Evolutionary conservation across 1,140 invertebrate genomes (phyloP), one percentile per base, ranked within the genome.

Genomic region (Drosophila leontia): DNA sequence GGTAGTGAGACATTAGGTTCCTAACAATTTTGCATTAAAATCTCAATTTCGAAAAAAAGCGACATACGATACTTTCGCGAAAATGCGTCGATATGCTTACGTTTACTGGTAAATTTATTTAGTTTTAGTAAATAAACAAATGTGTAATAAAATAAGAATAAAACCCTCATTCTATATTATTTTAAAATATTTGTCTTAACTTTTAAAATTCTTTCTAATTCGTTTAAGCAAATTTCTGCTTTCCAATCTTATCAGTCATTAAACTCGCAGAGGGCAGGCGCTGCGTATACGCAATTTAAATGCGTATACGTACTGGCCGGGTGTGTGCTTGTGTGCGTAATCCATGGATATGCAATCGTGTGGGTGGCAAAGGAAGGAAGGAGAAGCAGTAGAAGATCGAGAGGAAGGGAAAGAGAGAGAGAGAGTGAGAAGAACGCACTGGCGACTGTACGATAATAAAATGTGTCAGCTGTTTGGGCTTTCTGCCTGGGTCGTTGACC

Each of bases 191-290:
- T 41, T 15, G 13, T 13, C 23, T 48, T 26, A 48, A 26, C 35
- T 26, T 65, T 26, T n/a, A 15, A 9, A 58, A 35, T 23, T 41
- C 53, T 55, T 48, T 68, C n/a, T 77, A 15, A 69, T 44, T 68
- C 44, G 12, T 76, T 72, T 80, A 45, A 56, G 45, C 72, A 59
- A 69, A 68, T 65, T 71, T 53, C 41, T 41, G 50, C 65, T 72
- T 63, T 72, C 63, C 19, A 59, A 53, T 70, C 64, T 87, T 87
- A 87, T 87, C 84, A 88, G 84, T 88, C 84, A 88, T 88, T 88
- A 84, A 88, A 90, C 84, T 88, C 75, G 37, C 39, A 56, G 71
- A 74, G 55, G 29, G 37, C 48, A 58, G 57, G 17, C 59, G 45
- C 57, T 59, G 74, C 75, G 75, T 78, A 78, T 78, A 78, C 75